Percentiles rank a stretch among this genome's conserved stretches.
Conservation (phyloP, 2,113 vertebrate species). For the Menidia beryllina region DNA sequence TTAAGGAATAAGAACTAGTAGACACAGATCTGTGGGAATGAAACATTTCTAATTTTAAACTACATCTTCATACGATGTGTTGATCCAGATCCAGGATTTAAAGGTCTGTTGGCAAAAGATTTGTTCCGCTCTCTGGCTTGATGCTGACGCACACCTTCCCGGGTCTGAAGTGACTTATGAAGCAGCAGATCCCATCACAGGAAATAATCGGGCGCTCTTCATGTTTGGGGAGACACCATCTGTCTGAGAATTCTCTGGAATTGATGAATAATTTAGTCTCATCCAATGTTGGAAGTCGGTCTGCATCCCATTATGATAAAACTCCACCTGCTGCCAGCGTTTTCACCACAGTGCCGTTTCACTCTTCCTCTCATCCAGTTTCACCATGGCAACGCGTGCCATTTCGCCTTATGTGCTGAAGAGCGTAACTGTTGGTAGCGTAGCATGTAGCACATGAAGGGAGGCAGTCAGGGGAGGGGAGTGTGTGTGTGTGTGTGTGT, state of each 20-base stretch:
- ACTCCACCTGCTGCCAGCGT: slow-evolving; percentile 24
- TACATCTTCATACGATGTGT: slow-evolving; percentile 39
- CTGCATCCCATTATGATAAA: slow-evolving; percentile 49
- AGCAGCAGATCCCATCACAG: slow-evolving; percentile 3
- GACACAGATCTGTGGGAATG: slow-evolving; percentile 4
- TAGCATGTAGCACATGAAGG: slow-evolving; percentile 35
- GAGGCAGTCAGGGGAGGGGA: slow-evolving; percentile 25
- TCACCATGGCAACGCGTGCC: slow-evolving; percentile 77
- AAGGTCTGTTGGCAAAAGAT: slow-evolving; percentile 66
- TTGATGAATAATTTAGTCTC: slow-evolving; percentile 63
- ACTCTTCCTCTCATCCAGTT: slow-evolving; percentile 55
- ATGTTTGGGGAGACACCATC: slow-evolving; percentile 23
- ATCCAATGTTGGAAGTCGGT: slow-evolving; percentile 26
- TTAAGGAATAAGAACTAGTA: neutral
- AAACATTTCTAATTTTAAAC: slow-evolving; percentile 44
- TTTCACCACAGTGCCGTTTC: slow-evolving; percentile 48
- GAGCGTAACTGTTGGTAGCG: slow-evolving; percentile 70
- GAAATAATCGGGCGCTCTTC: slow-evolving; percentile 11
- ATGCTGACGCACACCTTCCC: slow-evolving; percentile 48
- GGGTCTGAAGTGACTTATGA: slow-evolving; percentile 5
- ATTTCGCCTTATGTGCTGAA: slow-evolving; percentile 58
- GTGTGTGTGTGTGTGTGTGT: too few relatives aligned
- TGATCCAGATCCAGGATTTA: slow-evolving; percentile 66
- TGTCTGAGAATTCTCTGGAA: slow-evolving; percentile 41
- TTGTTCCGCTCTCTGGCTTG: slow-evolving; percentile 54